Evolutionary conservation across 2,113 vertebrate genomes (phyloP).

Genomic region (Malurus elegans): DNA sequence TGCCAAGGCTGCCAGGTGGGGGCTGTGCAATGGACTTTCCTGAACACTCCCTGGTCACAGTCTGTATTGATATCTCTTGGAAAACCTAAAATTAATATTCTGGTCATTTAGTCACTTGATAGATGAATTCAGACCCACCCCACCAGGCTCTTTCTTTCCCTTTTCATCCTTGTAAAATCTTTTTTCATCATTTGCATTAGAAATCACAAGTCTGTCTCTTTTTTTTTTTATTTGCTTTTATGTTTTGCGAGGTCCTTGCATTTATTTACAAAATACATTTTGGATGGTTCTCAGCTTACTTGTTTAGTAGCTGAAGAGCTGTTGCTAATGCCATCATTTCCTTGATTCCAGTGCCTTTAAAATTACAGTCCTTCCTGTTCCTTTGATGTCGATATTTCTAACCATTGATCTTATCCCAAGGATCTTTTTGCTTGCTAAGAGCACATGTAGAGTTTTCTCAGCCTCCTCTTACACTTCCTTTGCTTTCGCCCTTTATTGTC

Average conservation of each 20-base stretch:
- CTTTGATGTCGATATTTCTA: not conserved
- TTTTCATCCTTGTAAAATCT: not conserved
- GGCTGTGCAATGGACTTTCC: not conserved
- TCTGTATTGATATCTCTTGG: not conserved
- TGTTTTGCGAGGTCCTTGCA: not conserved
- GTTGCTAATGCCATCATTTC: not conserved
- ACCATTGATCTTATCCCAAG: not conserved
- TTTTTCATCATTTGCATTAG: not conserved
- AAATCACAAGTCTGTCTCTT: not conserved
- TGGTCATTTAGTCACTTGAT: not conserved
- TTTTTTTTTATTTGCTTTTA: not conserved
- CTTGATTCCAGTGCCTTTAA: not conserved
- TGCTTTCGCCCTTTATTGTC: not conserved
- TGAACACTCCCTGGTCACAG: not conserved
- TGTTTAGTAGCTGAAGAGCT: not conserved
- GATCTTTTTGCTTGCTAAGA: not conserved
- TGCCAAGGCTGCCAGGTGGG: fast-evolving
- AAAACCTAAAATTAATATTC: not conserved
- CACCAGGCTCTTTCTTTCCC: not conserved
- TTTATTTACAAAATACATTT: not conserved
- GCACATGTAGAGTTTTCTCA: not conserved
- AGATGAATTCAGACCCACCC: not conserved
- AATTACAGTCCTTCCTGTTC: not conserved
- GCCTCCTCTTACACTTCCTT: not conserved
- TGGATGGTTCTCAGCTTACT: not conserved